Conservation (phyloP, 2,888 invertebrate genomes). For the Tuta absoluta region DNA sequence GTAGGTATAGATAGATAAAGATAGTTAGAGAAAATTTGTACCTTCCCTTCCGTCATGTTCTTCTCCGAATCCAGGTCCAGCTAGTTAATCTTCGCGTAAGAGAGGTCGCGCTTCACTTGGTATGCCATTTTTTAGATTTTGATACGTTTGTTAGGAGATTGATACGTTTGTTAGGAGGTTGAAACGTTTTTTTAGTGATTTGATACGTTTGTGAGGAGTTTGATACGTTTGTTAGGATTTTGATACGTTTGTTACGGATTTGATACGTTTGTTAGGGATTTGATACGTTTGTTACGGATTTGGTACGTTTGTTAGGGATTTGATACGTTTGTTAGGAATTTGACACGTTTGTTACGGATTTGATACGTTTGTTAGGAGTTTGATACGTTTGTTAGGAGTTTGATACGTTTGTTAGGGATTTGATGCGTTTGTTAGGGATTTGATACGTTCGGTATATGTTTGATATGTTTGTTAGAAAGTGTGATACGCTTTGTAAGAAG, state of each 20-base stretch:
- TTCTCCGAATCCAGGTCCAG: conserved; percentile 49
- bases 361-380: neutral
- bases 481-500: no score
- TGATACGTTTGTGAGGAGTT: neutral
- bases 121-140: neutral
- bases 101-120: neutral
- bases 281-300: neutral
- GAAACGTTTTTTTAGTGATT: neutral
- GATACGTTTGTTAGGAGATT: neutral
- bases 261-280: neutral
- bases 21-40: no score
- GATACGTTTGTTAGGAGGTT: neutral
- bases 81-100: conserved; percentile 47
- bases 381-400: neutral
- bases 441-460: neutral
- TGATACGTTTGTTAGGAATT: neutral
- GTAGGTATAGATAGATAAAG: no score
- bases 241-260: neutral
- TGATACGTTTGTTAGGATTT: neutral
- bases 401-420: no score
- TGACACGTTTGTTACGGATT: neutral
- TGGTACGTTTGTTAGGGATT: neutral
- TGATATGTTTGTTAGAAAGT: neutral
- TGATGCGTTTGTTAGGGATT: no score
- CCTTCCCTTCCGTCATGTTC: conserved; percentile 45